A percentile compares a stretch with the other conserved stretches of the same genome.
phyloP scores from a whole-genome alignment of 2,113 vertebrate species.

The Campylomormyrus tamandua region DNA sequence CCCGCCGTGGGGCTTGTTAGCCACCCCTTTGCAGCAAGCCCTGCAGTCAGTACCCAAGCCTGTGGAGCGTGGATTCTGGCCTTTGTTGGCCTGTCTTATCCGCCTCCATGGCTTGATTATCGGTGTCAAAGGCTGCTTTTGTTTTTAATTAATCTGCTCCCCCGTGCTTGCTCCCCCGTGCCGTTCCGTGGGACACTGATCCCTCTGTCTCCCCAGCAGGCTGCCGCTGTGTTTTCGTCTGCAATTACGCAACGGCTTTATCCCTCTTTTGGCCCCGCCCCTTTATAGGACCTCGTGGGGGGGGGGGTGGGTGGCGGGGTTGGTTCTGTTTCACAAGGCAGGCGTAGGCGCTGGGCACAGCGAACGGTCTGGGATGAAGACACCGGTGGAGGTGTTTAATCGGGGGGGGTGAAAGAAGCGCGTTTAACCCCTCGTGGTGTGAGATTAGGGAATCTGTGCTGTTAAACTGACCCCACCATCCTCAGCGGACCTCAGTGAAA shows the following conservation, averaged over 20 bases:
- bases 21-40: background rate
- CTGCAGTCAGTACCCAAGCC: conserved; percentile 2
- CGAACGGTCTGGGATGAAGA: background rate
- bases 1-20: background rate
- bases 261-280: background rate
- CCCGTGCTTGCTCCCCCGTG: background rate
- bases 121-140: background rate
- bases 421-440: conserved; percentile 3
- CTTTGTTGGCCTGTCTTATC: background rate
- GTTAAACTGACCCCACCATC: background rate
- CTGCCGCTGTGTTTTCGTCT: conserved; percentile 31
- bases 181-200: background rate
- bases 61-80: background rate
- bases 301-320: background rate
- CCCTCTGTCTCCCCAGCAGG: background rate
- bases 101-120: background rate
- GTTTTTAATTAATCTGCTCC: background rate
- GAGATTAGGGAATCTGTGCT: background rate
- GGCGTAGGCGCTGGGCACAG: background rate
- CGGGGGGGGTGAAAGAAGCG: background rate
- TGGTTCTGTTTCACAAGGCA: background rate
- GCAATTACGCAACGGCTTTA: conserved; percentile 52
- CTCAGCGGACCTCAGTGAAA: background rate
- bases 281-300: background rate
- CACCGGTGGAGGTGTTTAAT: background rate